Base-by-base conservation (phyloP, 2,888 invertebrate species). In the Imbricaverruca yamaguchii region DNA sequence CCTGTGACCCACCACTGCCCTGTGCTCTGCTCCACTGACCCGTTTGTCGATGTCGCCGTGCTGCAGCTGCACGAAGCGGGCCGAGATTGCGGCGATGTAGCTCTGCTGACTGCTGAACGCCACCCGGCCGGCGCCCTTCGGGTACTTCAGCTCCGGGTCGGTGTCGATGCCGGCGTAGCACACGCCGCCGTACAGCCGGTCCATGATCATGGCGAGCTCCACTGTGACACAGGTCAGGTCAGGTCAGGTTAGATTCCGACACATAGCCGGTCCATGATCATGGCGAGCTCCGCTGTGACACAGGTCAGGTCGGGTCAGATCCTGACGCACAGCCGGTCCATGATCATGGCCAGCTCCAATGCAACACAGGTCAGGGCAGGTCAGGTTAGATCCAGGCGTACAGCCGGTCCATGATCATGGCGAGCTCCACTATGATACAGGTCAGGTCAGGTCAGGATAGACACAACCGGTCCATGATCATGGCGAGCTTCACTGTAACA, bases 121-220 rank as follows among this genome's bases (percentile, higher is more conserved):
- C 84, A 99, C 98, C 82, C 99, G 91, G 0, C 98, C 98, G 79
- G 98, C 98, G 81, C 98, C 98, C 90, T 99, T 98, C 21, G 98
- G 98, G 88, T 99, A 99, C 88, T 98, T 98, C 85, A 99, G 91
- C 88, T 99, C 98, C 0, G 98, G 98, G 89, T 99, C 99, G 8
- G 98, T 99, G 89, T 99, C 98, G 87, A 99, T 98, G 86, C 98
- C 98, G 79, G 98, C 98, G 89, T 99, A 99, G 88, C 98, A 98
- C 82, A 99, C 98, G 80, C 97, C 97, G 57, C 98, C 98, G 88
- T 98, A 99, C 85, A 97, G 90, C 86, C 97, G 92, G 89, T 98
- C 97, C 97, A 99, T 98, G 83, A 98, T 98, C 94, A 96, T 96
- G 80, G 98, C 98, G 87, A 99, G 90, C 89, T 99, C 98, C 87